A percentile compares a stretch with the other conserved stretches of the same genome.
Evolutionary conservation across 1,140 invertebrate genomes (phyloP).

Genomic region (Parapsyche elsis): DNA sequence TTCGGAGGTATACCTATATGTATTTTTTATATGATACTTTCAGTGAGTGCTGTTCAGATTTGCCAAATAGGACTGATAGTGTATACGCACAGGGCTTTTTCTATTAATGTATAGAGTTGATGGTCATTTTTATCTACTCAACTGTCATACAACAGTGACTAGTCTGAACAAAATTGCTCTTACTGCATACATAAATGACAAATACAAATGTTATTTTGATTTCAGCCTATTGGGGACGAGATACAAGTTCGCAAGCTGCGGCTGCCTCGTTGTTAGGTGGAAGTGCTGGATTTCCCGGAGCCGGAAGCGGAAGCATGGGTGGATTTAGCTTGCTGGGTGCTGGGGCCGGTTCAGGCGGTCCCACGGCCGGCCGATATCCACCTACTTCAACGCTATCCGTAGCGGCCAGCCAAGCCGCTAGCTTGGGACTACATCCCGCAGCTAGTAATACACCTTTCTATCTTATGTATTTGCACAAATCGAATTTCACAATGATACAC

Average conservation of each 20-base stretch:
- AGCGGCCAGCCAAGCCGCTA: constrained; percentile 83
- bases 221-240: constrained; percentile 79
- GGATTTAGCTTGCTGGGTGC: constrained; percentile 62
- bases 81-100: too few relatives aligned
- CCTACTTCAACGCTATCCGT: constrained; percentile 81
- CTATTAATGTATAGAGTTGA: too few relatives aligned
- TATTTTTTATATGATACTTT: too few relatives aligned
- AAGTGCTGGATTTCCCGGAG: constrained; percentile 64
- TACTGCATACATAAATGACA: background rate
- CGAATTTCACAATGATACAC: background rate
- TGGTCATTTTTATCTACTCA: too few relatives aligned
- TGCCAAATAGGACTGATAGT: too few relatives aligned
- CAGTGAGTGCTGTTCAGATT: too few relatives aligned
- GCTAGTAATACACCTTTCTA: constrained; percentile 67
- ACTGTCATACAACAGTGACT: too few relatives aligned
- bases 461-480: background rate
- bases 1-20: constrained; percentile 72
- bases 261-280: constrained; percentile 63
- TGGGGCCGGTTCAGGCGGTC: constrained; percentile 64
- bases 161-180: too few relatives aligned
- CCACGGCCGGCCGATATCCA: constrained; percentile 66
- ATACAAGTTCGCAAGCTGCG: constrained; percentile 65
- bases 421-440: constrained; percentile 73
- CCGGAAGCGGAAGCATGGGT: constrained; percentile 59
- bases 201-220: constrained; percentile 37